Conservation (phyloP, 2,113 vertebrate genomes). For the Nerophis ophidion region DNA sequence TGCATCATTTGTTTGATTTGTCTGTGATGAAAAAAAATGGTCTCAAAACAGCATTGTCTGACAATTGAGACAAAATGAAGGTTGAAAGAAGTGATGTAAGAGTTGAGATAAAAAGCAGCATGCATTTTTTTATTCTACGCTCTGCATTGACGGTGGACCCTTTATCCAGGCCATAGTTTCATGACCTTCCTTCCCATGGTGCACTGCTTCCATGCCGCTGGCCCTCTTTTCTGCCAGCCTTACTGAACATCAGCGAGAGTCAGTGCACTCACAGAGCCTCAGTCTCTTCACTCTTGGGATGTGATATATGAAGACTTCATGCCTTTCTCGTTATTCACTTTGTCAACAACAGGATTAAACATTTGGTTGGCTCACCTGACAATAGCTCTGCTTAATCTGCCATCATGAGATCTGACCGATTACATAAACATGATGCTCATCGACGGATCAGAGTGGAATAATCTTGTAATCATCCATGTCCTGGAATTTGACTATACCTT, state of each 20-base stretch:
- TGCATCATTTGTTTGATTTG: background rate
- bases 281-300: slow-evolving; percentile 7
- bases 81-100: background rate
- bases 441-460: slow-evolving; percentile 30
- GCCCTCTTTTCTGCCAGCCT: slow-evolving; percentile 38
- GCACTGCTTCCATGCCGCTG: slow-evolving; percentile 39
- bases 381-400: background rate
- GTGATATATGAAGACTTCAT: slow-evolving; percentile 4
- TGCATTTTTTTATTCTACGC: background rate
- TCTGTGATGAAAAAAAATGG: background rate
- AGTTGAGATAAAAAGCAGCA: background rate
- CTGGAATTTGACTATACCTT: slow-evolving; percentile 11
- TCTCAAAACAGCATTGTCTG: background rate
- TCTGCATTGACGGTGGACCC: slow-evolving; percentile 20
- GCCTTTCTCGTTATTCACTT: background rate
- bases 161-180: slow-evolving; percentile 10
- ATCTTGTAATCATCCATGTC: slow-evolving; percentile 30
- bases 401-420: background rate
- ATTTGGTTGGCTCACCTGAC: no score
- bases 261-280: no score
- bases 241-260: slow-evolving; percentile 23
- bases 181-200: slow-evolving; percentile 56
- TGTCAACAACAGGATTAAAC: no score
- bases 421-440: slow-evolving; percentile 17
- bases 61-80: background rate